These are phyloP conservation scores for Exaiptasia diaphana DNA, from an alignment of 64 coral and sea anemone genomes.

Conservation along the genomic window DNA sequence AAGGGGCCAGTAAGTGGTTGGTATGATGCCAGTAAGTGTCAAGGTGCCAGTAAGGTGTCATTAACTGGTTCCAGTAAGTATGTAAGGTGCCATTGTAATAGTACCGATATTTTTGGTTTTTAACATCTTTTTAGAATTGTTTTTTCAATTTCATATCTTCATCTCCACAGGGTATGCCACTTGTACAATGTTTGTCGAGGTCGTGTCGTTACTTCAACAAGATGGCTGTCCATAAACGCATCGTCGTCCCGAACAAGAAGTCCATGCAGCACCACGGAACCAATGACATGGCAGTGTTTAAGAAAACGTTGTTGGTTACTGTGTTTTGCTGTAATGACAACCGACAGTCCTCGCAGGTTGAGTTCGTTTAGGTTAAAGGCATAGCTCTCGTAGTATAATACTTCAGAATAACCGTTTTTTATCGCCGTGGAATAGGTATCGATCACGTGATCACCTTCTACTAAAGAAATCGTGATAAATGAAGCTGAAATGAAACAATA, in stretches of 20 bases:
- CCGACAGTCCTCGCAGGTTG: not conserved
- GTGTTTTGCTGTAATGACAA: slow-evolving; percentile 1
- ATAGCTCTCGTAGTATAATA: not conserved
- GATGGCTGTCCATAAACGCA: not conserved
- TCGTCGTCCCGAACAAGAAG: not conserved
- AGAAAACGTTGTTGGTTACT: not conserved
- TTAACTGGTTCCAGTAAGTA: not conserved
- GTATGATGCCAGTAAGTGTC: not conserved
- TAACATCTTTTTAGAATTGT: not conserved
- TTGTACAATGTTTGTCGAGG: not conserved
- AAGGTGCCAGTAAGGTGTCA: not conserved
- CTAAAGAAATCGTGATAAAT: not conserved
- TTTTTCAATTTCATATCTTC: not conserved
- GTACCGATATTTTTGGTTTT: not conserved
- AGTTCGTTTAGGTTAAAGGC: not conserved
- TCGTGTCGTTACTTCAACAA: not conserved
- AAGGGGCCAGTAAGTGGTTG: not conserved
- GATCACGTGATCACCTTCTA: not conserved
- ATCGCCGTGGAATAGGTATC: not conserved
- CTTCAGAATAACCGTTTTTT: slow-evolving; percentile 18
- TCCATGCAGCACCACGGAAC: not conserved
- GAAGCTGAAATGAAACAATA: not conserved
- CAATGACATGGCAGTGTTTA: not conserved
- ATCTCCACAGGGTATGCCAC: slow-evolving; percentile 3
- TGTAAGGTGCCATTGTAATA: not conserved